Conservation (phyloP, 2,113 vertebrate genomes). For the Chaetodon auriga region DNA sequence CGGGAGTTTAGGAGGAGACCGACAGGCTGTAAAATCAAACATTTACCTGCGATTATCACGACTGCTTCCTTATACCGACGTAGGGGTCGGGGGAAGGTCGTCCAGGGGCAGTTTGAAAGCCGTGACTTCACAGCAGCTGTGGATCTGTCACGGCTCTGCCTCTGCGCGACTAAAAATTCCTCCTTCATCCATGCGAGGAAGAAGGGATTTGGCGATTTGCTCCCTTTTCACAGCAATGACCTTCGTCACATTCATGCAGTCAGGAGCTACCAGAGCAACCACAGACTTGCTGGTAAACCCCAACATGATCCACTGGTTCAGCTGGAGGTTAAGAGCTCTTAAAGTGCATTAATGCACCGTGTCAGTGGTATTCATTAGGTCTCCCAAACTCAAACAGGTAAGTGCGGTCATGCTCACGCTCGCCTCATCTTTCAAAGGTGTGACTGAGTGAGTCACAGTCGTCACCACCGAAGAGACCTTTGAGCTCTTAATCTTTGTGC, state of each 20-base stretch:
- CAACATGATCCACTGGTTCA: not conserved
- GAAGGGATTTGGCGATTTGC: not conserved
- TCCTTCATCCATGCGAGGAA: not conserved
- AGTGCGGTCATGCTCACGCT: not conserved
- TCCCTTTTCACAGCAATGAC: not conserved
- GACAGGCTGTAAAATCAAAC: not conserved
- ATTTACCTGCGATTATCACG: too few species aligned
- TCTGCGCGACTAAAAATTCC: not conserved
- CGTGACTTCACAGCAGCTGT: slow-evolving; percentile 11
- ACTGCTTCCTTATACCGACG: not conserved
- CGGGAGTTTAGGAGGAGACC: not conserved
- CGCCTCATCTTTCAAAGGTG: not conserved
- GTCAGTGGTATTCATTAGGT: too few species aligned
- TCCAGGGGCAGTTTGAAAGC: not conserved
- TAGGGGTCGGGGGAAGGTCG: slow-evolving; percentile 8
- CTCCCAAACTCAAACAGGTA: not conserved
- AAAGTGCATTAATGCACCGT: not conserved
- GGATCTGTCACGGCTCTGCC: slow-evolving; percentile 1
- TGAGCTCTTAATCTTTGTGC: not conserved
- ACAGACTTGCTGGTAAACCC: not conserved
- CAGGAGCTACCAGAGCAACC: not conserved
- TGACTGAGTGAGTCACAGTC: not conserved
- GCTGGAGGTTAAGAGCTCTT: not conserved
- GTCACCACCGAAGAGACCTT: not conserved
- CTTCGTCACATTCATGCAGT: not conserved